Evolutionary conservation across 1,140 invertebrate genomes (phyloP).

Genomic region (Pseudoatta argentina): DNA sequence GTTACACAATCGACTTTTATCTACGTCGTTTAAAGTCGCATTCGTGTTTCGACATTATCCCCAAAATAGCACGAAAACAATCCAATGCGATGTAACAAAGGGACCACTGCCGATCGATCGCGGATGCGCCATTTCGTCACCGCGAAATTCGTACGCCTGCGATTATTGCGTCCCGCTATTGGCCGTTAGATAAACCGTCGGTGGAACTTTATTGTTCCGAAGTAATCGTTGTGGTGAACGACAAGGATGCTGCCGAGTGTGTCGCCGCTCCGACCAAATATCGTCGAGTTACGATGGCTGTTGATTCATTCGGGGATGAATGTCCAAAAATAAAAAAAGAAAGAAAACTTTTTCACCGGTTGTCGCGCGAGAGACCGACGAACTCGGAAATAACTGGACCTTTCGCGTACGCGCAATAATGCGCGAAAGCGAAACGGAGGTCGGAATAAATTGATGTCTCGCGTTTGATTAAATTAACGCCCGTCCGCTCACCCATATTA

Average conservation of each 20-base stretch:
- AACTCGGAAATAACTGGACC: conserved; percentile 15
- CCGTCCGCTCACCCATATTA: background rate
- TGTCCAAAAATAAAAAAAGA: background rate
- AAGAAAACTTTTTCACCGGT: background rate
- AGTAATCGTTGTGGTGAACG: conserved; percentile 51
- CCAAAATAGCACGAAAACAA: conserved; percentile 54
- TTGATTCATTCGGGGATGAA: conserved; percentile 28
- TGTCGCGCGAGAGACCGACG: background rate
- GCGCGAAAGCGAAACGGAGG: conserved; percentile 26
- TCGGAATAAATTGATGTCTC: conserved; percentile 15
- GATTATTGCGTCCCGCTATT: conserved; percentile 52
- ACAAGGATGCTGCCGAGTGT: conserved; percentile 49
- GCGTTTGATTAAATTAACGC: conserved; percentile 49
- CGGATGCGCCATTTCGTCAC: conserved; percentile 46
- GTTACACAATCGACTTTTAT: conserved; percentile 51
- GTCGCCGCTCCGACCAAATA: conserved; percentile 34
- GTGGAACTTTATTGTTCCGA: conserved; percentile 30
- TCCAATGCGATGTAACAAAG: conserved; percentile 39
- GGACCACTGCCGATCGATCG: conserved; percentile 57
- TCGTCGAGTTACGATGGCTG: conserved; percentile 48
- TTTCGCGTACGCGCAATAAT: background rate
- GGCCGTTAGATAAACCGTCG: conserved; percentile 47
- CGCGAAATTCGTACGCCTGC: conserved; percentile 56
- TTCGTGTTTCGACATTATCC: conserved; percentile 42
- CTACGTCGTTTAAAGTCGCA: conserved; percentile 41